These are phyloP conservation scores for Mormyrops attenuatus DNA, from an alignment of 2,797 vertebrate genomes.

Conservation along the genomic window DNA sequence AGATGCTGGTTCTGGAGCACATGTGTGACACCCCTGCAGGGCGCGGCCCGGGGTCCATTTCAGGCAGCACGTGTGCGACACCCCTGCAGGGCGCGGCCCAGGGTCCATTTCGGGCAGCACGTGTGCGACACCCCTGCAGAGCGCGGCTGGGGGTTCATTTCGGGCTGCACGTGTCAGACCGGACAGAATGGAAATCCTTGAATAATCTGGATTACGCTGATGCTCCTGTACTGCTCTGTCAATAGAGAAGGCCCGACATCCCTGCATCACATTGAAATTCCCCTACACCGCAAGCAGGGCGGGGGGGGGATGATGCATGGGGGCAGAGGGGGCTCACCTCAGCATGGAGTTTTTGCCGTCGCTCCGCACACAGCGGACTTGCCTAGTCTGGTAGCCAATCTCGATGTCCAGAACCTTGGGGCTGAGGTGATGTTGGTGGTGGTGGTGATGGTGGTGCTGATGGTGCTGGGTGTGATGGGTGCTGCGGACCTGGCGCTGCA, in stretches of 20 bases:
- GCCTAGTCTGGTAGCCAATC: slow-evolving; percentile 69
- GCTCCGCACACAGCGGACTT: slow-evolving; percentile 65
- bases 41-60: not conserved
- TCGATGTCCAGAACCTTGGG: slow-evolving; percentile 46
- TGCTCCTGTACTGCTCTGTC: not conserved
- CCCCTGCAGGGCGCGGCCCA: not conserved
- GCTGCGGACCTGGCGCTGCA: slow-evolving; percentile 26
- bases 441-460: slow-evolving; percentile 16
- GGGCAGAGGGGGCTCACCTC: slow-evolving; percentile 57
- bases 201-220: not conserved
- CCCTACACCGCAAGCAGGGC: not conserved
- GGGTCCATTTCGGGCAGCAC: not conserved
- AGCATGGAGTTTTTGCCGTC: slow-evolving; percentile 63
- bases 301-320: not conserved
- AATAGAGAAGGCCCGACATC: not conserved
- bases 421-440: slow-evolving; percentile 34
- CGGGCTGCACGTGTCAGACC: not conserved
- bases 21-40: not conserved
- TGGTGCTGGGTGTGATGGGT: not conserved
- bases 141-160: not conserved
- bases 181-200: not conserved
- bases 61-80: not conserved
- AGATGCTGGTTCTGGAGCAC: not conserved
- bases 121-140: not conserved
- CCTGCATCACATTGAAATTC: not conserved